Evolutionary conservation across 92 coral and sea anemone genomes (phyloP).

Genomic region (Palythoa grandis): DNA sequence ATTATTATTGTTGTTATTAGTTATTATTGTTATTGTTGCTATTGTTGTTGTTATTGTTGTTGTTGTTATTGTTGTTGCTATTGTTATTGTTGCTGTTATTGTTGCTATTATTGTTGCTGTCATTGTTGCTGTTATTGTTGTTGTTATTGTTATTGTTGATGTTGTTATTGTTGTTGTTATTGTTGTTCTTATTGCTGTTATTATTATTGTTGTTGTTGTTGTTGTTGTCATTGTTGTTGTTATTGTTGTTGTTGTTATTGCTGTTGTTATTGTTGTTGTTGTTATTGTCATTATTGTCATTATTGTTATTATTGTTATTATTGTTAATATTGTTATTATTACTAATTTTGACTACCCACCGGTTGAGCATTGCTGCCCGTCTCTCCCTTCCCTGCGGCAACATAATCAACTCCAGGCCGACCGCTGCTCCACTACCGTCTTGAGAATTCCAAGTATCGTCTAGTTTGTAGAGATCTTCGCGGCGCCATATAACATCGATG

Average conservation of each 20-base stretch:
- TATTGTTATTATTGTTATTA: no score
- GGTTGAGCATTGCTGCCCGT: constrained; percentile 72
- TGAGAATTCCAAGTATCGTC: constrained; percentile 56
- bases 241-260: background rate
- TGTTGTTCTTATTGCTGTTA: background rate
- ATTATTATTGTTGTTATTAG: background rate
- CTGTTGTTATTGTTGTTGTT: no score
- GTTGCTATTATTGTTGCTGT: no score
- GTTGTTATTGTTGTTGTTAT: background rate
- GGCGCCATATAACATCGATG: constrained; percentile 79
- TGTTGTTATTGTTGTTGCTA: background rate
- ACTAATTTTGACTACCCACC: constrained; percentile 52
- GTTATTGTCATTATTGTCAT: no score
- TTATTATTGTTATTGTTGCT: background rate
- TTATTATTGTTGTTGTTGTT: no score
- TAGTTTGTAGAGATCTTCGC: constrained; percentile 50
- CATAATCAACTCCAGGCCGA: constrained; percentile 85
- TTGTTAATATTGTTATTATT: background rate
- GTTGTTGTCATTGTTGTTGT: no score
- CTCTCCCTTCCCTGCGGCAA: constrained; percentile 95
- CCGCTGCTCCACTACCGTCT: constrained; percentile 82
- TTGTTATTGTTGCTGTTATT: no score
- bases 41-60: no score
- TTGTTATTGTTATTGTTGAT: no score
- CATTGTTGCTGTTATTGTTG: no score